phyloP scores from a whole-genome alignment of 2,797 vertebrate species.

The Oreochromis grahami region DNA sequence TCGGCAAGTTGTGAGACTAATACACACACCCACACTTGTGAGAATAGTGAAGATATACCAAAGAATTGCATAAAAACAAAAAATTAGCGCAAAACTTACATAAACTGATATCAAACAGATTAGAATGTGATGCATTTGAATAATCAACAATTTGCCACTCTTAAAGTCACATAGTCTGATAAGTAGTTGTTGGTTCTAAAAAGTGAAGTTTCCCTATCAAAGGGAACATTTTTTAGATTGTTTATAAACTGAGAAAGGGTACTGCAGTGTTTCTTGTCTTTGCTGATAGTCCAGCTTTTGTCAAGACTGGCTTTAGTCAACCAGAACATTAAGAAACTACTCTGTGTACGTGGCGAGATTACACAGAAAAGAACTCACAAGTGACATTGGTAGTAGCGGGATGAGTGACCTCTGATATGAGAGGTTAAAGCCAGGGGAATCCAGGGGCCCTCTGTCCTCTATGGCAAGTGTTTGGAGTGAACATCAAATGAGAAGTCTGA shows the following conservation, averaged over 20 bases:
- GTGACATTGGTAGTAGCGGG: conserved; percentile 37
- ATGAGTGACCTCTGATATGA: conserved; percentile 60
- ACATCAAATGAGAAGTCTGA: conserved; percentile 72
- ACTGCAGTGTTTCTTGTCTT: neutral
- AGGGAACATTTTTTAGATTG: neutral
- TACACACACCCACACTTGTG: neutral
- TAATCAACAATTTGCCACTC: neutral
- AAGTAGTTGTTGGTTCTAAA: neutral
- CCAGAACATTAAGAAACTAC: neutral
- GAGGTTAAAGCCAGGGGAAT: conserved; percentile 69
- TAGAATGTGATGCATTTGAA: neutral
- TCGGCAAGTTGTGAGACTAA: conserved; percentile 6
- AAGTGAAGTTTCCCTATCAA: neutral
- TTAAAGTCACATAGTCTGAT: neutral
- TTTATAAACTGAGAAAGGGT: neutral
- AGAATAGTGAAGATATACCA: neutral
- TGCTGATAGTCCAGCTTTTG: neutral
- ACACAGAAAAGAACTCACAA: conserved; percentile 31
- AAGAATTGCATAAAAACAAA: neutral
- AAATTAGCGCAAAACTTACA: neutral
- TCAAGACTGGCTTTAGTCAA: neutral
- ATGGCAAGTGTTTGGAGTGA: conserved; percentile 57
- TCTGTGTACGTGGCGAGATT: neutral
- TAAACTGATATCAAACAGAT: neutral
- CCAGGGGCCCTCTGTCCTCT: conserved; percentile 41